These are phyloP conservation scores for Schizaphis graminum DNA, from an alignment of 2,888 invertebrate species.

Conservation along the genomic window DNA sequence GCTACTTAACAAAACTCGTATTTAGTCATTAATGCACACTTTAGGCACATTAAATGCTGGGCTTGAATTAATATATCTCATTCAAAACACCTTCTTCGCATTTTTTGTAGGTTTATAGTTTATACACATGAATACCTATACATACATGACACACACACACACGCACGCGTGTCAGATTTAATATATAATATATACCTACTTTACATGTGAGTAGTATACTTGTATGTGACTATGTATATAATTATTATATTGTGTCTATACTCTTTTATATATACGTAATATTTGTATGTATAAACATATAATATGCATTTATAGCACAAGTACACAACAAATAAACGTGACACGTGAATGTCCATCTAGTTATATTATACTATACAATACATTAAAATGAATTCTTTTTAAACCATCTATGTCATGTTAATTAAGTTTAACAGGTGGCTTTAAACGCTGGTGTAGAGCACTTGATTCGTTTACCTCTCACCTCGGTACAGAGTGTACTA, in stretches of 20 bases:
- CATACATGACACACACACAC: not conserved
- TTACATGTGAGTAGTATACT: not conserved
- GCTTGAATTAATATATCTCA: not conserved
- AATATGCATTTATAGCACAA: not conserved
- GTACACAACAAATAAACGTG: not conserved
- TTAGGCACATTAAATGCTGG: not conserved
- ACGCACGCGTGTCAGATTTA: not conserved
- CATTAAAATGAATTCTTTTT: not conserved
- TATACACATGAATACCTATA: not conserved
- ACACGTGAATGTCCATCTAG: not conserved
- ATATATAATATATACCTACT: not conserved
- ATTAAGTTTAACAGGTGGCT: not conserved
- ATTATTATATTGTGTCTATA: not conserved
- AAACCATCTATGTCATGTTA: not conserved
- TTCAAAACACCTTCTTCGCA: not conserved
- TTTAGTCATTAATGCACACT: not conserved
- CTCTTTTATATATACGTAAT: not conserved
- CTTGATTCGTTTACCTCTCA: not conserved
- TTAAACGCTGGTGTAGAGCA: not conserved
- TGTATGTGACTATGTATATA: not conserved
- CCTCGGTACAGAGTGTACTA: not conserved
- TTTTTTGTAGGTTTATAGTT: not conserved
- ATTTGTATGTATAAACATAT: not conserved
- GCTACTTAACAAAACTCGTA: constrained; percentile 10
- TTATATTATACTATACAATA: not conserved